Evolutionary conservation across 35 echinoderm and acorn worm genomes (phyloP).

Genomic region (Hemicentrotus pulcherrimus): DNA sequence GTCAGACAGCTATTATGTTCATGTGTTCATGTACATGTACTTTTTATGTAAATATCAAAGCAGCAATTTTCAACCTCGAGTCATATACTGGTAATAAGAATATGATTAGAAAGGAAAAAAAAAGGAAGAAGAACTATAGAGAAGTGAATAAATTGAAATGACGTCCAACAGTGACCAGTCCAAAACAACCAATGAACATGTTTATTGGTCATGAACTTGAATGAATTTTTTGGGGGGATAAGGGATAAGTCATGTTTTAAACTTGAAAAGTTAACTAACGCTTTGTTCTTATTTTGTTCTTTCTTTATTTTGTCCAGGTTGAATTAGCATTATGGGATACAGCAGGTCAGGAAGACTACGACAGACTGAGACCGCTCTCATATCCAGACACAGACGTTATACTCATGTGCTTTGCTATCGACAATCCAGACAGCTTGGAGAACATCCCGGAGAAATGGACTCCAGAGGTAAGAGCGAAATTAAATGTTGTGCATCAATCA

Average conservation of each 20-base stretch:
- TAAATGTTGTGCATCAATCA: neutral
- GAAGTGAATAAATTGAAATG: no score
- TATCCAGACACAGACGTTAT: conserved; percentile 93
- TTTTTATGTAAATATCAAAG: no score
- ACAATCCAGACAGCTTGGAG: conserved; percentile 82
- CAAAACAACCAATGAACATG: neutral
- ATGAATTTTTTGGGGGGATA: neutral
- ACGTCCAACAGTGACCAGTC: no score
- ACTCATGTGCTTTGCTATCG: conserved; percentile 78
- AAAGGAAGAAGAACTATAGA: no score
- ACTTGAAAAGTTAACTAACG: neutral
- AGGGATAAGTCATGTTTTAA: neutral
- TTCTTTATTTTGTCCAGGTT: conserved; percentile 54
- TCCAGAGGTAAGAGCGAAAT: conserved; percentile 63
- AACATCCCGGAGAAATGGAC: conserved; percentile 89
- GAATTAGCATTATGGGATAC: conserved; percentile 93
- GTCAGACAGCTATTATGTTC: no score
- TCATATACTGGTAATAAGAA: neutral
- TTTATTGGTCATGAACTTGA: neutral
- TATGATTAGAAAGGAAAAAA: neutral
- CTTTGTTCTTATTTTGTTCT: neutral
- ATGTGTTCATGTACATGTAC: no score
- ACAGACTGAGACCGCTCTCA: conserved; percentile 84
- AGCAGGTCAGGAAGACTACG: conserved; percentile 85
- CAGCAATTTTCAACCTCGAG: no score